Conservation (phyloP, 1,140 invertebrate genomes). For the Ectropis grisescens region DNA sequence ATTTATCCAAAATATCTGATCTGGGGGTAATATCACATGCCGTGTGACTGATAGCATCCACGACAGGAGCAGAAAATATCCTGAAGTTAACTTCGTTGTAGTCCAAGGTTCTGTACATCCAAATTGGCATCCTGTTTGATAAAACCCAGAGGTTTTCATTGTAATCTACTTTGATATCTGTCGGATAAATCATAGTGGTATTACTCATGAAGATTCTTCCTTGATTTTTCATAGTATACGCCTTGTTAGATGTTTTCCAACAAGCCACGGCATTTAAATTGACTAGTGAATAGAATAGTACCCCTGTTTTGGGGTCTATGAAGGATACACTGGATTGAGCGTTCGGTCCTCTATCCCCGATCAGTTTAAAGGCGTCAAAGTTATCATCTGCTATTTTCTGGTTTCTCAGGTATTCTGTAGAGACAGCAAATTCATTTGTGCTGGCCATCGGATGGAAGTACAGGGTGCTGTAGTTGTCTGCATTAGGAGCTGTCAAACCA, state of each 20-base stretch:
- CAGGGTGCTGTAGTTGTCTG: slow-evolving; percentile 77
- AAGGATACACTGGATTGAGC: slow-evolving; percentile 82
- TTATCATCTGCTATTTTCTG: slow-evolving; percentile 59
- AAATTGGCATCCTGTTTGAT: slow-evolving; percentile 78
- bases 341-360: slow-evolving; percentile 79
- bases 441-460: slow-evolving; percentile 85
- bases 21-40: slow-evolving; percentile 73
- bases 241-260: slow-evolving; percentile 79
- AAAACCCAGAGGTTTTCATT: slow-evolving; percentile 81
- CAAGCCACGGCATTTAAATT: slow-evolving; percentile 84
- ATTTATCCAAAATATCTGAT: slow-evolving; percentile 67
- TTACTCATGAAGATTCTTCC: slow-evolving; percentile 79
- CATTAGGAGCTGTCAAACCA: slow-evolving; percentile 72
- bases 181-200: slow-evolving; percentile 81
- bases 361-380: slow-evolving; percentile 76
- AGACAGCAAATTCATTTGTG: slow-evolving; percentile 79
- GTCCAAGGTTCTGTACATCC: slow-evolving; percentile 78
- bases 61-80: slow-evolving; percentile 75
- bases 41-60: slow-evolving; percentile 78
- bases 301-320: slow-evolving; percentile 77
- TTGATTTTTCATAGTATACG: slow-evolving; percentile 76
- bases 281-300: slow-evolving; percentile 82
- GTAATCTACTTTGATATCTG: slow-evolving; percentile 82
- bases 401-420: slow-evolving; percentile 76
- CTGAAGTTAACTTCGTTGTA: slow-evolving; percentile 79